Base-by-base conservation (phyloP, 30 jellyfish, hydroid and myxozoan genomes). In the Hydractinia echinata region DNA sequence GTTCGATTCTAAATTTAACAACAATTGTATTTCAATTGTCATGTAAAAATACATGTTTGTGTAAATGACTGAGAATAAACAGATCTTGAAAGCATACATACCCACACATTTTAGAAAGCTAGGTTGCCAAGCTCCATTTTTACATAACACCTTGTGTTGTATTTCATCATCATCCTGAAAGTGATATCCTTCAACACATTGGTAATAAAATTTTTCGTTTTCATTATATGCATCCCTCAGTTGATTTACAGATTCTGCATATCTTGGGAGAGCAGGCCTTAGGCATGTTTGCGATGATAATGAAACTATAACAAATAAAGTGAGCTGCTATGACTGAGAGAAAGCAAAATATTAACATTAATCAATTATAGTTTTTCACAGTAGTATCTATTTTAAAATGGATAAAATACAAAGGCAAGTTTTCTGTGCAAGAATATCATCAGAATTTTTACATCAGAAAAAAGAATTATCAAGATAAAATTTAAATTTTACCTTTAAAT, bases 131-230 rank as follows among this genome's bases (percentile, higher is more conserved):
- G 6, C 7, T 11, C 83, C 83, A 74, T 49, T 18, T 50, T 13
- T 49, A 74, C 83, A 74, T 55, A 11, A 67, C 15, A 74, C 54
- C 54, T 74, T 74, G 4, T 74, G 83, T 49, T 74, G 58, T 16
- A 8, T n/a, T 4, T 8, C 15, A 52, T 44, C n/a, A 19, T 21
- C 74, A 49, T 53, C 4, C 14, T 15, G 51, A 74, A 74, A 74
- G 66, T 58, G 61, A 74, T 74, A 74, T 4, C 14, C 83, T 49
- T 52, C 67, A 4, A 48, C 61, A 74, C 83, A 74, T 74, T 74
- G 76, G 20, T 74, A 74, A 48, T 74, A 74, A 49, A 74, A 74
- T 9, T 9, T 48, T 8, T 53, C 13, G 51, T 49, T 49, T 49
- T 74, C 83, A 49, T 52, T 52, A 58, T 74, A 74, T 51, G 51